A percentile compares a stretch with the other conserved stretches of the same genome.
Conservation (phyloP, 2,888 invertebrate genomes). For the Dryocosmus kuriphilus region DNA sequence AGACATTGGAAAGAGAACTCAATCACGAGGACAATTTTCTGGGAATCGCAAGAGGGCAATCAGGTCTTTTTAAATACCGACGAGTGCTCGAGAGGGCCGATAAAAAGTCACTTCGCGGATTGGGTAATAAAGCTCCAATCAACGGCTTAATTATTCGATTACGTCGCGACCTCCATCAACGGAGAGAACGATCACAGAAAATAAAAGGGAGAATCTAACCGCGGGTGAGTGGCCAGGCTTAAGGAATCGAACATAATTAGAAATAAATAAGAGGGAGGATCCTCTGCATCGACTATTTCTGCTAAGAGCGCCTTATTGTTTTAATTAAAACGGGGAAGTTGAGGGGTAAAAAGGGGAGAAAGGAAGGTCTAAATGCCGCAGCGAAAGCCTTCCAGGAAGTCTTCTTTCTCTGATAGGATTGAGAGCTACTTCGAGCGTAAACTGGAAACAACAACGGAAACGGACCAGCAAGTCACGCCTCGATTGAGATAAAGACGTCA, state of each 20-base stretch:
- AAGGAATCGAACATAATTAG: conserved; percentile 77
- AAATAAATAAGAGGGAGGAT: conserved; percentile 73
- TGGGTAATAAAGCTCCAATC: conserved; percentile 78
- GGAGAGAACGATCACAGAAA: conserved; percentile 50
- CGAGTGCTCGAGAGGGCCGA: conserved; percentile 67
- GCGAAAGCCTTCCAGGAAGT: conserved; percentile 62
- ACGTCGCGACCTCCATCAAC: conserved; percentile 59
- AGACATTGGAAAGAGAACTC: not conserved
- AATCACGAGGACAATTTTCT: conserved; percentile 17
- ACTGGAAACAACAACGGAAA: conserved; percentile 75
- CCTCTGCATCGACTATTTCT: conserved; percentile 60
- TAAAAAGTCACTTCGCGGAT: conserved; percentile 77
- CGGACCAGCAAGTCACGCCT: conserved; percentile 72
- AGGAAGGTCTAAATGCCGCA: conserved; percentile 57
- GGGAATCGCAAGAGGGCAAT: conserved; percentile 59
- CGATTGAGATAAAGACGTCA: conserved; percentile 74
- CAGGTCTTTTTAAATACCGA: conserved; percentile 71
- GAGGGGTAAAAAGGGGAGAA: conserved; percentile 56
- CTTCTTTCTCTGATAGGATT: conserved; percentile 74
- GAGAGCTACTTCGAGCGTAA: conserved; percentile 73
- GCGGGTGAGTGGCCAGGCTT: conserved; percentile 56
- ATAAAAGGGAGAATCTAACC: conserved; percentile 49
- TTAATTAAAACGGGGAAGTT: conserved; percentile 72
- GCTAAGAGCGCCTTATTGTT: conserved; percentile 72
- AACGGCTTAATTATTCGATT: conserved; percentile 78